phyloP scores from a whole-genome alignment of 2,113 vertebrate genomes.

The Macrotus californicus region DNA sequence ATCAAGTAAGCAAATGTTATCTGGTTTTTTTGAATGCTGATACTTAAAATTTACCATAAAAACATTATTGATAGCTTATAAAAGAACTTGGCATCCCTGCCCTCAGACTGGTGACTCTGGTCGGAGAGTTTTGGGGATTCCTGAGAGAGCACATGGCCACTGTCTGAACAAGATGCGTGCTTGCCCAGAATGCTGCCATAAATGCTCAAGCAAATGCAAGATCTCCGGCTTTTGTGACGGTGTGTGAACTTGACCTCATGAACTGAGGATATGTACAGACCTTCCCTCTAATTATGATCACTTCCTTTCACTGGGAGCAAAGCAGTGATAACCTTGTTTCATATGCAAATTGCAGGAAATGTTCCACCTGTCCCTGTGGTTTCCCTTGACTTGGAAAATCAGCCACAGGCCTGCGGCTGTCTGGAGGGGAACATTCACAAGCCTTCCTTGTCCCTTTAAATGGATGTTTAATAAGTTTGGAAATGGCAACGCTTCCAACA shows the following conservation, averaged over 20 bases:
- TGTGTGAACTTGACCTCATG: background rate
- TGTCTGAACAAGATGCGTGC: background rate
- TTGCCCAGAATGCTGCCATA: background rate
- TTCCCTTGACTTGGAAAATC: constrained; percentile 22
- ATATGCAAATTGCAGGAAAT: background rate
- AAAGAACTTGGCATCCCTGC: background rate
- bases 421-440: background rate
- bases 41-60: background rate
- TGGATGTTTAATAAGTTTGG: constrained; percentile 71
- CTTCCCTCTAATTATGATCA: background rate
- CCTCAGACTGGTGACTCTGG: background rate
- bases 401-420: background rate
- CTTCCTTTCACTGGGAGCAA: background rate
- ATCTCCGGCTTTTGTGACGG: background rate
- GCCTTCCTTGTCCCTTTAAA: constrained; percentile 47
- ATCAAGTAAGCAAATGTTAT: background rate
- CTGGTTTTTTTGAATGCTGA: background rate
- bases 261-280: background rate
- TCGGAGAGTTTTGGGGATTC: background rate
- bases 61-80: background rate
- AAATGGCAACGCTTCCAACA: constrained; percentile 35
- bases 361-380: background rate
- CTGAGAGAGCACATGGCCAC: background rate
- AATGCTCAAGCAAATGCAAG: background rate
- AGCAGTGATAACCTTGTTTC: background rate